Evolutionary conservation across 2,797 vertebrate species (phyloP).

Genomic region (Aplochiton taeniatus): DNA sequence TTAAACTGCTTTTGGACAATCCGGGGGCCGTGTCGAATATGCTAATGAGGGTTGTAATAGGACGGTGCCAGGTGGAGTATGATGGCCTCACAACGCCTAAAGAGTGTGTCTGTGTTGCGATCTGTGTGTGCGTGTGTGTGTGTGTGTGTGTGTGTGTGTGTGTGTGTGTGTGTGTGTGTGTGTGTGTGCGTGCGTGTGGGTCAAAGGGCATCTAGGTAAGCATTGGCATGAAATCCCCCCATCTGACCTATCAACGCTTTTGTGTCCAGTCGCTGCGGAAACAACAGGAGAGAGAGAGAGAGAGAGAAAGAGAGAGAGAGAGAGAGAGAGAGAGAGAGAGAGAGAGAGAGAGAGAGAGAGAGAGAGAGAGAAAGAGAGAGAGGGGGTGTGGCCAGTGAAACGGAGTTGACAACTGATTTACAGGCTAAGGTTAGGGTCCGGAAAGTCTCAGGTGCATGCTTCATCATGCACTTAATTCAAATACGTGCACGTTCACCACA

Average conservation of each 20-base stretch:
- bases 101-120: neutral
- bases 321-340: too few species aligned
- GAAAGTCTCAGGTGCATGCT: conserved; percentile 38
- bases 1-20: conserved; percentile 46
- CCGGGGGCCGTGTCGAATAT: conserved; percentile 18
- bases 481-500: neutral
- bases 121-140: conserved; percentile 12
- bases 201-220: neutral
- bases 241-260: too few species aligned
- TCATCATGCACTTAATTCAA: conserved; percentile 45
- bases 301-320: too few species aligned
- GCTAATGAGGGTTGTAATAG: conserved; percentile 28
- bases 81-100: conserved; percentile 10
- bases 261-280: too few species aligned
- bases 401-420: neutral
- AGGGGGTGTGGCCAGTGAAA: too few species aligned
- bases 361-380: too few species aligned
- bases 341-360: too few species aligned
- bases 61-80: too few species aligned
- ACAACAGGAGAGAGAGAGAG: too few species aligned
- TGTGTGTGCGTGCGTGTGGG: conserved; percentile 14
- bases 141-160: conserved; percentile 1
- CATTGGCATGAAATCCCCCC: too few species aligned
- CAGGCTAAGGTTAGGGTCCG: conserved; percentile 14
- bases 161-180: conserved; percentile 10